These are phyloP conservation scores for Dendrolimus pini DNA, from an alignment of 2,888 invertebrate genomes.

Conservation along the genomic window DNA sequence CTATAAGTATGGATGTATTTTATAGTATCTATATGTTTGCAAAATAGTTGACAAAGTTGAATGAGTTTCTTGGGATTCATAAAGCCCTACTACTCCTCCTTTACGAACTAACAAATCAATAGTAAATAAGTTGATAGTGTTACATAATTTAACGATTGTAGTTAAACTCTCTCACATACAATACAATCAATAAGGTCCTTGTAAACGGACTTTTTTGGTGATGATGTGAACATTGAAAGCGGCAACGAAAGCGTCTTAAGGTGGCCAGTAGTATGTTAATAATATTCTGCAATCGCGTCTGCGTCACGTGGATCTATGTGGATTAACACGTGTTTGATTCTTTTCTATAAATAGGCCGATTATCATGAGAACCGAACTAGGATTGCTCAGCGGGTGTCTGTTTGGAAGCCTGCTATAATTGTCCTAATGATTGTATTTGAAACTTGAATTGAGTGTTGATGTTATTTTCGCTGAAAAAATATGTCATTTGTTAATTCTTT, in stretches of 20 bases:
- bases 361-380: constrained; percentile 46
- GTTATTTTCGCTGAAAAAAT: no score
- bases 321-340: constrained; percentile 54
- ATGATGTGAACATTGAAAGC: constrained; percentile 1
- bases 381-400: constrained; percentile 52
- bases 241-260: constrained; percentile 2
- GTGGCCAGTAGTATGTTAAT: constrained; percentile 18
- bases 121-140: constrained; percentile 15
- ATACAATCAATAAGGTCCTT: no score
- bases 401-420: constrained; percentile 3
- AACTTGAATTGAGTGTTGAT: no score
- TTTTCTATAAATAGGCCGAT: constrained; percentile 59
- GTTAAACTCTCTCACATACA: no score
- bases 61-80: not conserved
- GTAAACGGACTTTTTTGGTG: not conserved
- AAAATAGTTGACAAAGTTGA: not conserved
- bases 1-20: constrained; percentile 9
- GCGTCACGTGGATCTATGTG: constrained; percentile 49
- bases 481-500: no score
- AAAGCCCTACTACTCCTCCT: not conserved
- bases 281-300: constrained; percentile 38
- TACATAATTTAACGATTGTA: no score
- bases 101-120: constrained; percentile 1
- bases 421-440: not conserved
- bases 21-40: not conserved